Percentiles rank a stretch among this genome's conserved stretches.
Evolutionary conservation across 2,113 vertebrate genomes (phyloP).

Genomic region (Phaethornis superciliosus): DNA sequence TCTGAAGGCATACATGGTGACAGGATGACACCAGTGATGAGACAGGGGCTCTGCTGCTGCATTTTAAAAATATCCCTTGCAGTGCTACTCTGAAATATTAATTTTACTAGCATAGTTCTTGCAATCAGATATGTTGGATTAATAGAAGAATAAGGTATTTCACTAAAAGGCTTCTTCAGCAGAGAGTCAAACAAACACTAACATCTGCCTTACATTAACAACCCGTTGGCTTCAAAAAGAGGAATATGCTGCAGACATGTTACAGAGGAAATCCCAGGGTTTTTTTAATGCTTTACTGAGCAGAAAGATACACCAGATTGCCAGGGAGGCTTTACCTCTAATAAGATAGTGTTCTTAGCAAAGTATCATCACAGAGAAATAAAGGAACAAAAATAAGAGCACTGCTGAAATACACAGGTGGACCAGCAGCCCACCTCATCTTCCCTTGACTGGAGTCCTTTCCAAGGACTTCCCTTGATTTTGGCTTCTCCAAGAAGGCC

Average conservation of each 20-base stretch:
- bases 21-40: slow-evolving; percentile 37
- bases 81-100: slow-evolving; percentile 41
- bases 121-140: slow-evolving; percentile 38
- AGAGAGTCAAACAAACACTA: neutral
- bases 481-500: neutral
- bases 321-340: neutral
- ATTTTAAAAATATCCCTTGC: slow-evolving; percentile 27
- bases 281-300: neutral
- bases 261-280: neutral
- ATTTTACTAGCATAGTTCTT: slow-evolving; percentile 37
- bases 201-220: neutral
- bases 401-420: neutral
- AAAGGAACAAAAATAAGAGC: neutral
- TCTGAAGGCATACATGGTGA: slow-evolving; percentile 4
- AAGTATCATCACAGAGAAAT: neutral
- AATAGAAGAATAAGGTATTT: slow-evolving; percentile 1
- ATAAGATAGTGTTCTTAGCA: neutral
- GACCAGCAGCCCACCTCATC: fast-evolving
- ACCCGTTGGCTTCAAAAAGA: neutral
- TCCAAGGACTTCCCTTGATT: too few species aligned
- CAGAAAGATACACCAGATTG: neutral
- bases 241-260: neutral
- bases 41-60: neutral
- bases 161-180: neutral
- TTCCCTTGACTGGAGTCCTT: neutral